phyloP scores from a whole-genome alignment of 2,113 vertebrate species.

The Gnathonemus longibarbis region DNA sequence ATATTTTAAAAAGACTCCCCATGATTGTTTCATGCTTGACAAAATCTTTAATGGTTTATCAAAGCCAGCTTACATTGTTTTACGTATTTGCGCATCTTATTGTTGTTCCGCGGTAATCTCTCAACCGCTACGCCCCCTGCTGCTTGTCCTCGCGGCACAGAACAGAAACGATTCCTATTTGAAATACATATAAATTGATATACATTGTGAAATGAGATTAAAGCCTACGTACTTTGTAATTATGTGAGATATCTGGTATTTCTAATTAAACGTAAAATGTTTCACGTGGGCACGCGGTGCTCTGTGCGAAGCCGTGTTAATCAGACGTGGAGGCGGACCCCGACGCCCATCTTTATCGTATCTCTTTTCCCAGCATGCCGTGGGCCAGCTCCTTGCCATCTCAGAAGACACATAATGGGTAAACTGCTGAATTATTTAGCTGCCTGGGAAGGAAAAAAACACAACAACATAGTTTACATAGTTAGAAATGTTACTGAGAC shows the following conservation, averaged over 20 bases:
- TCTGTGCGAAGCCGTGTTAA: neutral
- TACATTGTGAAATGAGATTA: neutral
- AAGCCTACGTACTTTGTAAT: neutral
- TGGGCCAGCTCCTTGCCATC: constrained; percentile 28
- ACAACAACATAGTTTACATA: neutral
- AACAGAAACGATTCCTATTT: neutral
- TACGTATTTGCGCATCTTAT: neutral
- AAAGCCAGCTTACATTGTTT: neutral
- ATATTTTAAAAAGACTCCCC: neutral
- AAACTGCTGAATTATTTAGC: constrained; percentile 10
- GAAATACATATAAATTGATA: neutral
- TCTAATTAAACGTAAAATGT: neutral
- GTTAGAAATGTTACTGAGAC: neutral
- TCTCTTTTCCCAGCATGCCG: neutral
- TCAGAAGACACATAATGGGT: constrained; percentile 26
- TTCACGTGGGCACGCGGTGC: neutral
- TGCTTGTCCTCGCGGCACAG: neutral
- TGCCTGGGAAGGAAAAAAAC: neutral
- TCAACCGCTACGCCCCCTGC: neutral
- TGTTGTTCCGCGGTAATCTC: neutral
- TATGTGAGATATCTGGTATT: constrained; percentile 2
- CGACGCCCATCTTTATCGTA: neutral
- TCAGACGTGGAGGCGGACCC: neutral
- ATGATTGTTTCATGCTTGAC: neutral
- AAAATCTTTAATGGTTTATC: neutral